Base-by-base conservation (phyloP, 2,113 vertebrate species). In the Argyrosomus japonicus region DNA sequence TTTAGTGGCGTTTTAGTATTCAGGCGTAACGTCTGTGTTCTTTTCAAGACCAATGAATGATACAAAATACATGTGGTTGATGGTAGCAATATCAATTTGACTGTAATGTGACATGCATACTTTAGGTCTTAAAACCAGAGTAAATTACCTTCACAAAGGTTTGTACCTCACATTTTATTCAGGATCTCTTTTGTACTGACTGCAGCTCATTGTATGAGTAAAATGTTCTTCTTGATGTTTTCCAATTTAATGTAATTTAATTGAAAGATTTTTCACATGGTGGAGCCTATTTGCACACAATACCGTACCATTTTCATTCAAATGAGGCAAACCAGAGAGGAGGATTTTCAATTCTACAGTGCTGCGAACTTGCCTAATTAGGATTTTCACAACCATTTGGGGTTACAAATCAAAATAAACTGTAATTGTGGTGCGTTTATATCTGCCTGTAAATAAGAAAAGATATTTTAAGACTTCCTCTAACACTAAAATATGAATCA, bases 141-240 rank as follows among this genome's bases (percentile, higher is more conserved):
- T 6, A 69, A 61, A 58, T 69, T 19, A 58, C 43, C 10, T 29
- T 68, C 25, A 40, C 43, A 71, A 60, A 60, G 29, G 9, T 60
- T 29, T 63, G 45, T 3, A 21, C 61, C 25, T 45, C 17, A 57
- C 25, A 56, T 75, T 63, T 88, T 27, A 86, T 60, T 8, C 43
- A 29, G 29, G 15, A 32, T 29, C 12, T 25, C 54, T 47, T 82
- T 68, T 45, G 27, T 23, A 5, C 57, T 1, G 45, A 1, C 3
- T 17, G 3, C 15, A 19, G 32, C 50, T 72, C 19, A 56, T 11
- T 63, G 6, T 32, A 2, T 14, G 64, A 58, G 11, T 21, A 36
- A 14, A 82, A 21, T 75, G 57, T 57, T 68, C 19, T 63, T 72
- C 43, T 27, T 65, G 60, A 54, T 75, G 17, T 58, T 86, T 82